These are phyloP conservation scores for Procavia capensis DNA, from an alignment of 2,113 vertebrate genomes.

Conservation along the genomic window DNA sequence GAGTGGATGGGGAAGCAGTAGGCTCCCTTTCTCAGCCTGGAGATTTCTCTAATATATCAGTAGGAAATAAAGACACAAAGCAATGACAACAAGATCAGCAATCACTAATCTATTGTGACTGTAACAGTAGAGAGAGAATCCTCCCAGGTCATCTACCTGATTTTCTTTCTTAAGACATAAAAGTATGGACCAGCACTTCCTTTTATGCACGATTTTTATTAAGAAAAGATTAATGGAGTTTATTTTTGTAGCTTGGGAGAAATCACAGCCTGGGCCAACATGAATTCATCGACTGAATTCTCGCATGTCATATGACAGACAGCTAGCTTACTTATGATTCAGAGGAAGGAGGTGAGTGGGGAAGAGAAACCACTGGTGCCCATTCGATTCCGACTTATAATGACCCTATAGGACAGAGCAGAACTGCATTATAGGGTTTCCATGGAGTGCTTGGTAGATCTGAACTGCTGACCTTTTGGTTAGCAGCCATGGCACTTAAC, in stretches of 20 bases:
- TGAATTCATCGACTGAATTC: conserved; percentile 5
- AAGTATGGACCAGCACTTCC: neutral
- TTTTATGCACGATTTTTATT: neutral
- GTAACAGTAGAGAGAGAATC: neutral
- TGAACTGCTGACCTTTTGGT: too few relatives aligned
- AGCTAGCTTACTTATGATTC: neutral
- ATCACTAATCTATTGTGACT: too few relatives aligned
- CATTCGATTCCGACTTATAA: too few relatives aligned
- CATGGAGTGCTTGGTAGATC: too few relatives aligned
- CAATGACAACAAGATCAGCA: neutral
- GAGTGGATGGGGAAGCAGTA: neutral
- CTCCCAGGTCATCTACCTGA: neutral
- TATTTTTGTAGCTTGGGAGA: neutral
- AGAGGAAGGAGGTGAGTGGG: neutral
- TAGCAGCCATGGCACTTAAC: too few relatives aligned
- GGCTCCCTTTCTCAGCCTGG: neutral
- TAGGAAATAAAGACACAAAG: neutral
- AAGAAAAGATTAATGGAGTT: neutral
- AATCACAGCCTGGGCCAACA: neutral
- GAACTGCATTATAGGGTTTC: too few relatives aligned
- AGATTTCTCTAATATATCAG: neutral
- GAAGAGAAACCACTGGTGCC: too few relatives aligned
- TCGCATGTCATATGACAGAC: conserved; percentile 16
- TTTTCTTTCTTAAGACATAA: neutral
- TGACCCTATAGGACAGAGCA: too few relatives aligned